Base-by-base conservation (phyloP, 2,797 vertebrate species). In the Poecilia wingei region DNA sequence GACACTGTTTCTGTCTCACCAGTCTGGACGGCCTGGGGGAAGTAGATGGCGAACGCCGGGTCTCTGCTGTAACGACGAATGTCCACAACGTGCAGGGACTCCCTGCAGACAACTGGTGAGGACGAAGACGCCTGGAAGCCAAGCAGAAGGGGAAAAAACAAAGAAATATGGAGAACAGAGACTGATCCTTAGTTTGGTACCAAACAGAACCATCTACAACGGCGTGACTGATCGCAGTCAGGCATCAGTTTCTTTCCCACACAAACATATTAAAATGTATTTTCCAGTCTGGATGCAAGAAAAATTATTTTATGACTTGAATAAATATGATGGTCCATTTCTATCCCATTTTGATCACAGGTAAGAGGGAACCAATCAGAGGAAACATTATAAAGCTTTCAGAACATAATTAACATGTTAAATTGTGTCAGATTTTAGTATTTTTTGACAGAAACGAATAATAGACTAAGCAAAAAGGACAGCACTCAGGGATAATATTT, bases 31-130 rank as follows among this genome's bases (percentile, higher is more conserved):
- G 88, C 85, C 81, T 94, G 93, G 3, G 94, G 94, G 79, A 96
- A 95, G 90, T 89, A 91, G 41, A 96, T 64, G 0, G 79, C 59
- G 6, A 93, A 94, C 0, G 91, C 88, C 69, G 78, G 86, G 87
- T 96, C 96, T 81, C 93, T 85, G 78, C 72, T 89, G 82, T 96
- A 96, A 0, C 96, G 95, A n/a, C 90, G 90, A 20, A 96, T 12
- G 1, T 92, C 89, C 79, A 95, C 31, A 20, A 95, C 70, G 3
- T 36, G 79, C 45, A 96, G 84, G 14, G 75, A 49, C 39, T 95
- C 93, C 18, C 92, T 86, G 84, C 94, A 95, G 49, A 89, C 59
- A 0, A 45, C 79, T 0, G 77, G 22, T 53, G 72, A 1, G 0
- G 75, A 77, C 33, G 71, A 1, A 0, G 76, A 79, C 39, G 1